Evolutionary conservation across 2,888 invertebrate species (phyloP).

Genomic region (Graphium colonna): DNA sequence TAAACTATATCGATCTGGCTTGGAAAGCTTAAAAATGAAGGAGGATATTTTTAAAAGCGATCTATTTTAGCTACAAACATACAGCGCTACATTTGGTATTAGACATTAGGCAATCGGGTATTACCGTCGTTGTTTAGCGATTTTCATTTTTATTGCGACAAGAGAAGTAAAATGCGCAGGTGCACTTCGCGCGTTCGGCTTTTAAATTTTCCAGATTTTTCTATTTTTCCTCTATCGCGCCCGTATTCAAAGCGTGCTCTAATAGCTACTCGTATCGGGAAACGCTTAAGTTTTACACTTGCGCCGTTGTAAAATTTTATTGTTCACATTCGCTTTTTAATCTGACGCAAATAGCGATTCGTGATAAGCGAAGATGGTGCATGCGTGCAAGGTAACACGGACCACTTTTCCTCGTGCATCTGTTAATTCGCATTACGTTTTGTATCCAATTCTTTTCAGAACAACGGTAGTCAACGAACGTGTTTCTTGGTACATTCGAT

Average conservation of each 20-base stretch:
- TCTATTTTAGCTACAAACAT: no score
- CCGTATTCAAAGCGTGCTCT: constrained; percentile 37
- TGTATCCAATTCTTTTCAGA: not conserved
- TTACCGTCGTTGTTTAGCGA: not conserved
- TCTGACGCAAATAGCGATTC: constrained; percentile 31
- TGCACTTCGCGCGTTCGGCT: constrained; percentile 5
- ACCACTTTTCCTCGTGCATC: not conserved
- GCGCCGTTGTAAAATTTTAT: constrained; percentile 52
- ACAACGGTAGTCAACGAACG: not conserved
- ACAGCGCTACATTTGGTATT: no score
- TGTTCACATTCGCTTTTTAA: constrained; percentile 46
- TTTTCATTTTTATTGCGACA: not conserved
- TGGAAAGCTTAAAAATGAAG: not conserved
- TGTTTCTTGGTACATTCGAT: not conserved
- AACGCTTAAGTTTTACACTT: constrained; percentile 52
- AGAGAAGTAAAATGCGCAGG: not conserved
- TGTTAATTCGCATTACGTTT: not conserved
- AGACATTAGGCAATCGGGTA: not conserved
- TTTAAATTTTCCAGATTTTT: constrained; percentile 12
- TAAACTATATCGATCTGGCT: not conserved
- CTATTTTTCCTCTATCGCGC: constrained; percentile 25
- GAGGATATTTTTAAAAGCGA: not conserved
- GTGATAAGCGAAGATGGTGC: constrained; percentile 14
- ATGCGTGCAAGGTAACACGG: constrained; percentile 1
- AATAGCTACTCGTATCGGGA: constrained; percentile 54